Percentiles rank a stretch among this genome's conserved stretches.
Evolutionary conservation across 2,797 vertebrate genomes (phyloP).

Genomic region (Liasis olivaceus): DNA sequence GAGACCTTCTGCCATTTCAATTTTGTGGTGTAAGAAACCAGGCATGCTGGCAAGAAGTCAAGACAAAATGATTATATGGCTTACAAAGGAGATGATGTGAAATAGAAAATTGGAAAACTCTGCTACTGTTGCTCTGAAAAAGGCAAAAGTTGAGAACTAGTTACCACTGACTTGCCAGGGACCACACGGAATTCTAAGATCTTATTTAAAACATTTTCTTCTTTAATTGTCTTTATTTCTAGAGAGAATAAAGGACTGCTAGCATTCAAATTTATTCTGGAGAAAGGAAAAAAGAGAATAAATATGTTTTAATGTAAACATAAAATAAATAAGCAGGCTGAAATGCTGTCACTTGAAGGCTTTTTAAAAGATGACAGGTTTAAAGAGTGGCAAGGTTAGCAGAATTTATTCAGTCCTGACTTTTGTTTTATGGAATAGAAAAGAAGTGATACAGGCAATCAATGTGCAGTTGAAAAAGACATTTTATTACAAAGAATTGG

Average conservation of each 20-base stretch:
- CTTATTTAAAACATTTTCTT: conserved; percentile 43
- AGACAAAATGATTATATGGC: conserved; percentile 20
- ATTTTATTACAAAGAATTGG: neutral
- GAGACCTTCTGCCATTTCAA: conserved; percentile 8
- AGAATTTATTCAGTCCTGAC: conserved; percentile 39
- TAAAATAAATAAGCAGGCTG: neutral
- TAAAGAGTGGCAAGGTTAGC: conserved; percentile 48
- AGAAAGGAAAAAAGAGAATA: conserved; percentile 47
- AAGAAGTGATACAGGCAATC: conserved; percentile 27
- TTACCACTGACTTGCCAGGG: conserved; percentile 38
- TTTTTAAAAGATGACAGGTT: conserved; percentile 32
- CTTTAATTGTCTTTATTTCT: conserved; percentile 35
- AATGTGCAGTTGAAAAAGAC: neutral
- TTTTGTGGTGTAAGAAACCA: conserved; percentile 6
- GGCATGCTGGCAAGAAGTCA: conserved; percentile 16
- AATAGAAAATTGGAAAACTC: conserved; percentile 14
- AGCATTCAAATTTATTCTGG: conserved; percentile 55
- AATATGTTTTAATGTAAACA: conserved; percentile 35
- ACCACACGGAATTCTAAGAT: conserved; percentile 28
- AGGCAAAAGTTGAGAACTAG: conserved; percentile 23
- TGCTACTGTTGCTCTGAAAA: neutral
- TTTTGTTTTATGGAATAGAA: conserved; percentile 31
- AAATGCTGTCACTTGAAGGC: conserved; percentile 41
- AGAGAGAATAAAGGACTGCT: conserved; percentile 39
- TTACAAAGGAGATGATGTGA: neutral